Conservation (phyloP, 2,888 invertebrate species). For the Lycophotia porphyrea region DNA sequence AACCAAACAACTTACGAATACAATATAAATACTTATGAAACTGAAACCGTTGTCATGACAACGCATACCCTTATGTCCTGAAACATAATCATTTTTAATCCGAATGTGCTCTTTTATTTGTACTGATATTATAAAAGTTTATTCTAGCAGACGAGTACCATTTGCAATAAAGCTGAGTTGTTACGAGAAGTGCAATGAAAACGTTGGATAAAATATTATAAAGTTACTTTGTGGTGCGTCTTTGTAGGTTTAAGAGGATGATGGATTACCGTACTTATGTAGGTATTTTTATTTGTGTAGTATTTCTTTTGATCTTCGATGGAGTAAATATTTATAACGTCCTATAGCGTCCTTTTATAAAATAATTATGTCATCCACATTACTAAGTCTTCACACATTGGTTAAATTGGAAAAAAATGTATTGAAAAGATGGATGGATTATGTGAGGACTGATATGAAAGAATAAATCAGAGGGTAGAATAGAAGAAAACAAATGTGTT, state of each 20-base stretch:
- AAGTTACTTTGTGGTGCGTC: slow-evolving; percentile 37
- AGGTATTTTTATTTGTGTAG: background rate
- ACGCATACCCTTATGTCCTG: background rate
- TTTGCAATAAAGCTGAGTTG: slow-evolving; percentile 54
- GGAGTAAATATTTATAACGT: no score
- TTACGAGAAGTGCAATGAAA: slow-evolving; percentile 57
- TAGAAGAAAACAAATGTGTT: background rate
- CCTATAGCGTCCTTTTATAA: background rate
- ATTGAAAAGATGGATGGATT: no score
- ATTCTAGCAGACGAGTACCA: slow-evolving; percentile 38
- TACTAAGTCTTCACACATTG: background rate
- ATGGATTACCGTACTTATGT: background rate
- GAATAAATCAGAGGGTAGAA: background rate
- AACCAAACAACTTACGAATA: background rate
- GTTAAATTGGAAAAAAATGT: background rate
- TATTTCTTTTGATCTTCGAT: background rate
- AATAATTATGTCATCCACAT: background rate
- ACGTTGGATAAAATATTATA: slow-evolving; percentile 34
- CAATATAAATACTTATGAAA: no score
- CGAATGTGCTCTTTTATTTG: slow-evolving; percentile 46
- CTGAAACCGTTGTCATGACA: slow-evolving; percentile 2
- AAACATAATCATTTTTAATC: slow-evolving; percentile 33
- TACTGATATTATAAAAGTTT: slow-evolving; percentile 53
- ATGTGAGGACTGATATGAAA: no score
- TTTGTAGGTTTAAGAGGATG: slow-evolving; percentile 26